Evolutionary conservation across 2,888 invertebrate species (phyloP).

Genomic region (Crepidodera aurea): DNA sequence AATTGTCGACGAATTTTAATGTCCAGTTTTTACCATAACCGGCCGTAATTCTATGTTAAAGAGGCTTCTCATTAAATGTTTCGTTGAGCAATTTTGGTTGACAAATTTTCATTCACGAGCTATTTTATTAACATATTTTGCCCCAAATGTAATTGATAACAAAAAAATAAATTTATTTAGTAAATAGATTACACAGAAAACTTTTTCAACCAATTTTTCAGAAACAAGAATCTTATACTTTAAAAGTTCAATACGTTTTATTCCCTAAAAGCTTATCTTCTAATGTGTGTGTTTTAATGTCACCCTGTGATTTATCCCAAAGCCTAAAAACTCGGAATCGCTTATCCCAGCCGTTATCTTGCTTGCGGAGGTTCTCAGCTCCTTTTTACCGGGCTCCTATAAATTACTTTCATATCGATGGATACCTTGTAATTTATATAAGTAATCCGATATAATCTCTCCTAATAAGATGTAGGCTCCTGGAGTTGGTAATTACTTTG

Average conservation of each 20-base stretch:
- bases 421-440: constrained; percentile 47
- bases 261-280: background rate
- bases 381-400: constrained; percentile 26
- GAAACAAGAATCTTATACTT: too few species aligned
- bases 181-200: too few species aligned
- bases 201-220: too few species aligned
- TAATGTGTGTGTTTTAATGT: constrained; percentile 17
- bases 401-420: constrained; percentile 41
- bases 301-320: constrained; percentile 15
- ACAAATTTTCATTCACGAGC: too few species aligned
- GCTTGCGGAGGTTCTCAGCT: background rate
- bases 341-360: constrained; percentile 2
- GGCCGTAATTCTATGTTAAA: constrained; percentile 12
- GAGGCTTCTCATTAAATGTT: too few species aligned
- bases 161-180: too few species aligned
- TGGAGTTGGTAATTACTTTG: constrained; percentile 46
- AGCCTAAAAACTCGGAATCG: constrained; percentile 1
- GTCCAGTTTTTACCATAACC: constrained; percentile 13
- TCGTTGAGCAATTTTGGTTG: too few species aligned
- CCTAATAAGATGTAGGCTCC: constrained; percentile 47
- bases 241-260: too few species aligned
- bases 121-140: too few species aligned
- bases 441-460: constrained; percentile 46
- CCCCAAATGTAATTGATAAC: too few species aligned
- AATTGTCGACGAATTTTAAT: constrained; percentile 15